Evolutionary conservation across 2,113 vertebrate genomes (phyloP).

Genomic region (Corvus cornix): DNA sequence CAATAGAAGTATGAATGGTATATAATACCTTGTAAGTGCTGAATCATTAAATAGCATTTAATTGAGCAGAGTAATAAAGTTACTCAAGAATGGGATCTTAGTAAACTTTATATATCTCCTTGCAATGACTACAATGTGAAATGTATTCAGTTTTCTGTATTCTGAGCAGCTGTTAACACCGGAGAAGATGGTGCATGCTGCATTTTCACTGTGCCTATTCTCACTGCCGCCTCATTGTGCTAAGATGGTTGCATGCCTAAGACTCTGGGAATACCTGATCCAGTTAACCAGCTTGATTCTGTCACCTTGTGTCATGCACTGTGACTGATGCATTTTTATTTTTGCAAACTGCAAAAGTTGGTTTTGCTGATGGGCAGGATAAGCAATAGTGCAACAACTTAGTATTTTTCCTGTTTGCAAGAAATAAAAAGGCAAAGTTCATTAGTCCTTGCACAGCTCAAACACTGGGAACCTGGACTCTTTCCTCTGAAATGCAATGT

Average conservation of each 20-base stretch:
- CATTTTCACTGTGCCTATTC: not conserved
- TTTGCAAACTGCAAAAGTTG: not conserved
- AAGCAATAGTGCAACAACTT: not conserved
- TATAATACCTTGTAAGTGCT: not conserved
- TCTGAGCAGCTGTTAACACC: not conserved
- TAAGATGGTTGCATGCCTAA: not conserved
- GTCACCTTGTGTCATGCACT: not conserved
- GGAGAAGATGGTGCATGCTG: not conserved
- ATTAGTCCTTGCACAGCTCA: not conserved
- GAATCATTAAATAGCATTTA: conserved; percentile 29
- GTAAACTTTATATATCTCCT: not conserved
- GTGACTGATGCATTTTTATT: not conserved
- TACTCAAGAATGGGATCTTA: not conserved
- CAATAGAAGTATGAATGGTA: not conserved
- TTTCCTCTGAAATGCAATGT: not conserved
- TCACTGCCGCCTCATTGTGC: not conserved
- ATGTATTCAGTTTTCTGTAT: not conserved
- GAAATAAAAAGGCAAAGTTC: not conserved
- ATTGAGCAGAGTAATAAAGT: not conserved
- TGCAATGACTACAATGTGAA: not conserved
- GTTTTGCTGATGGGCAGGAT: not conserved
- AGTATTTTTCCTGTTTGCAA: not conserved
- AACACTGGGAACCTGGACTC: not conserved
- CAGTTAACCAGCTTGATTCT: not conserved
- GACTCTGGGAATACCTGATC: not conserved